Conservation (phyloP, 2,888 invertebrate genomes). For the Calliscelio sp. region DNA sequence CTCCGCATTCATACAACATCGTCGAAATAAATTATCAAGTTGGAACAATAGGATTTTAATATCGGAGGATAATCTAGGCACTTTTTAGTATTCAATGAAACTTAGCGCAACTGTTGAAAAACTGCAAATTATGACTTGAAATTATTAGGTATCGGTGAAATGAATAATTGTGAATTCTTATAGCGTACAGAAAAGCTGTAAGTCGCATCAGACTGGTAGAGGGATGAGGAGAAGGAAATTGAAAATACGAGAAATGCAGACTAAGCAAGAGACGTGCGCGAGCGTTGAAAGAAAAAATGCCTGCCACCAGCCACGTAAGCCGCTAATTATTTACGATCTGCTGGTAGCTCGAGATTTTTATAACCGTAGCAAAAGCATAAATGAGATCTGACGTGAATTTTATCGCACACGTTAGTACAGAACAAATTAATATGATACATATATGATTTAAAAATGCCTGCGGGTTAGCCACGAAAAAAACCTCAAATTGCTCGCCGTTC, state of each 20-base stretch:
- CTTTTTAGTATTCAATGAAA: constrained; percentile 62
- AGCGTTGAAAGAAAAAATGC: constrained; percentile 30
- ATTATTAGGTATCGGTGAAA: constrained; percentile 66
- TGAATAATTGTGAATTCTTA: constrained; percentile 64
- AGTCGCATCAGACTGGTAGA: constrained; percentile 43
- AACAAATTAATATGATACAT: constrained; percentile 19
- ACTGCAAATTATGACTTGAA: constrained; percentile 51
- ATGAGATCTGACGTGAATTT: constrained; percentile 42
- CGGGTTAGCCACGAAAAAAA: constrained; percentile 1
- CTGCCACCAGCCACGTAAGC: constrained; percentile 54
- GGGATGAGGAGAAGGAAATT: constrained; percentile 46
- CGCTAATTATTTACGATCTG: constrained; percentile 65
- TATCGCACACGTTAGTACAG: constrained; percentile 15
- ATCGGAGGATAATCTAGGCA: constrained; percentile 58
- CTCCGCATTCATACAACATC: constrained; percentile 25
- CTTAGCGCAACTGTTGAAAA: constrained; percentile 56
- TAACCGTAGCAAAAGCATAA: constrained; percentile 48
- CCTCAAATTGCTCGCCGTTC: neutral
- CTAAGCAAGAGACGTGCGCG: constrained; percentile 44
- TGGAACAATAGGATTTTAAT: constrained; percentile 64
- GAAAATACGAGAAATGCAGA: constrained; percentile 61
- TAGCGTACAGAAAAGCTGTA: constrained; percentile 53
- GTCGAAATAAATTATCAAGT: constrained; percentile 52
- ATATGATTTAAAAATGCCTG: neutral
- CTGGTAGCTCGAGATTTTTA: constrained; percentile 52